Evolutionary conservation across 2,888 invertebrate species (phyloP).

Genomic region (Bellardia pandia): DNA sequence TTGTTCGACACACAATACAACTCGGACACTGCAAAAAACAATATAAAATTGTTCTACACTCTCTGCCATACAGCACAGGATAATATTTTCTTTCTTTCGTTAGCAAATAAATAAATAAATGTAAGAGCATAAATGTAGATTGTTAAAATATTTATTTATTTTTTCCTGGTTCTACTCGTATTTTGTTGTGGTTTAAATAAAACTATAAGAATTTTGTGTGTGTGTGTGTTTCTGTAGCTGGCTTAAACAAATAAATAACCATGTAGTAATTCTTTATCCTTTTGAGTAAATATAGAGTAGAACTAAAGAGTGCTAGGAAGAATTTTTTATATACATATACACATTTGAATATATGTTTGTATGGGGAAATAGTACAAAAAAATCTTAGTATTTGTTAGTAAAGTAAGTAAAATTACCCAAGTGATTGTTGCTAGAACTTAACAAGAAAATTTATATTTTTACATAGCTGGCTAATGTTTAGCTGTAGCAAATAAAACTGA

Average conservation of each 20-base stretch:
- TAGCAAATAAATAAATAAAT: too few species aligned
- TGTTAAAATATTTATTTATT: constrained; percentile 9
- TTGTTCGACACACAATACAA: neutral
- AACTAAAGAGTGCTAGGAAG: neutral
- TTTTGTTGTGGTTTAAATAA: constrained; percentile 19
- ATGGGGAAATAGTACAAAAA: neutral
- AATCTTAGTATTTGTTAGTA: too few species aligned
- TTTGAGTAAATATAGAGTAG: neutral
- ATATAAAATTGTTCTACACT: too few species aligned
- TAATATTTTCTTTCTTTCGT: too few species aligned
- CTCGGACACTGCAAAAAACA: too few species aligned
- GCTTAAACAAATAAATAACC: constrained; percentile 44
- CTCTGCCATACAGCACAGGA: too few species aligned
- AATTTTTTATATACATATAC: neutral
- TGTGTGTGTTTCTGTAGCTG: neutral
- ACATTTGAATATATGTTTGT: neutral
- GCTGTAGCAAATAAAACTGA: neutral
- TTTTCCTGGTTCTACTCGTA: neutral
- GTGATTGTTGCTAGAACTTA: too few species aligned
- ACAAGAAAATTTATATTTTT: too few species aligned
- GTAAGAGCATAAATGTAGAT: neutral
- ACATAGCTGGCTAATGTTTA: neutral
- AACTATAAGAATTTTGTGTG: constrained; percentile 18
- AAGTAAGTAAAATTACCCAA: neutral
- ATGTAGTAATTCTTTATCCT: constrained; percentile 29